Conservation (phyloP, 2,797 vertebrate genomes). For the Pagetopsis macropterus region DNA sequence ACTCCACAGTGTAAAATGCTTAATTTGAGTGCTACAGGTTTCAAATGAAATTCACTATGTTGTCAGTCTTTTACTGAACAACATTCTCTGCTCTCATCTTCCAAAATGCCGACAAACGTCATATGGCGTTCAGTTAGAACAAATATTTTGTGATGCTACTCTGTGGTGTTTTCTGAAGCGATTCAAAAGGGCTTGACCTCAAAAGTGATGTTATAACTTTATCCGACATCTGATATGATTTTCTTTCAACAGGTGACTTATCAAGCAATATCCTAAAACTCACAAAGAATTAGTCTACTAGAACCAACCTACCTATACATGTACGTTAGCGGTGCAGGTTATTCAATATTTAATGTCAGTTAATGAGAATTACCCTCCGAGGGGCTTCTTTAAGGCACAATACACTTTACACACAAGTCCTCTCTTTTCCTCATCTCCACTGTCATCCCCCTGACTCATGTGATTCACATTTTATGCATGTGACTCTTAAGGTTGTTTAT, state of each 20-base stretch:
- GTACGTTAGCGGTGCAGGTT: constrained; percentile 35
- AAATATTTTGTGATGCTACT: constrained; percentile 17
- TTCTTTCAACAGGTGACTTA: constrained; percentile 28
- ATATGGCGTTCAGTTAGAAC: not conserved
- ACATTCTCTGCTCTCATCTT: constrained; percentile 15
- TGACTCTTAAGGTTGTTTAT: constrained; percentile 84
- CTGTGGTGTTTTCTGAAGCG: constrained; percentile 30
- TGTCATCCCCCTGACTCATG: constrained; percentile 70
- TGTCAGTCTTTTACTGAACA: constrained; percentile 15
- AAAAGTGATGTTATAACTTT: constrained; percentile 21
- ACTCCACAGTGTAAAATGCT: constrained; percentile 8
- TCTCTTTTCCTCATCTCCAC: constrained; percentile 56
- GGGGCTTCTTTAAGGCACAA: constrained; percentile 73
- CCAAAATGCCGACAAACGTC: not conserved
- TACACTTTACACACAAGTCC: constrained; percentile 60
- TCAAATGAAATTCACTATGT: constrained; percentile 5
- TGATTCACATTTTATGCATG: constrained; percentile 85
- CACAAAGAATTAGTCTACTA: constrained; percentile 24
- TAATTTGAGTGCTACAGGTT: not conserved
- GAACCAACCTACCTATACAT: constrained; percentile 24
- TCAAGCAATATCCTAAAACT: constrained; percentile 58
- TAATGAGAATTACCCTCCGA: constrained; percentile 52
- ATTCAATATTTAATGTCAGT: constrained; percentile 52
- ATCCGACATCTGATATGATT: constrained; percentile 12
- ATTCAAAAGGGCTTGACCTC: constrained; percentile 47